phyloP scores from a whole-genome alignment of 1,140 invertebrate species.

The Drosophila bifasciata region DNA sequence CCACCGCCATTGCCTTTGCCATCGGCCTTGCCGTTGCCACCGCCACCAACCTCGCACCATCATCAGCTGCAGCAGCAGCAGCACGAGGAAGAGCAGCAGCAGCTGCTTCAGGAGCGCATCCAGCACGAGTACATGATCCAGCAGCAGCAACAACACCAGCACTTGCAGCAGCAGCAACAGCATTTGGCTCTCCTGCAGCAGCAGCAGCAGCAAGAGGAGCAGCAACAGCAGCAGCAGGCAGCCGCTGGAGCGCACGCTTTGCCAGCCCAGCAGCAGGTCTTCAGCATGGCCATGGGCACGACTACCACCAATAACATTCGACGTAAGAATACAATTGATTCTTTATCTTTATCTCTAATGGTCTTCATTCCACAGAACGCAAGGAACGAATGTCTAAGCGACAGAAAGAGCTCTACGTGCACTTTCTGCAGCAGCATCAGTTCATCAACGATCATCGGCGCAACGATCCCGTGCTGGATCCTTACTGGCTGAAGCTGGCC shows the following conservation, averaged over 20 bases:
- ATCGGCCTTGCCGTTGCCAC: conserved; percentile 27
- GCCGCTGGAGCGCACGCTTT: background rate
- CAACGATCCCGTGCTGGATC: conserved; percentile 75
- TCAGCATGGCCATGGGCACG: conserved; percentile 60
- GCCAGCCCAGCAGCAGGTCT: conserved; percentile 45
- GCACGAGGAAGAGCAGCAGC: conserved; percentile 55
- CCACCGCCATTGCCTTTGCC: conserved; percentile 46
- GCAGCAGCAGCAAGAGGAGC: conserved; percentile 54
- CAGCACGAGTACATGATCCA: conserved; percentile 74
- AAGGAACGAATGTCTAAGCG: conserved; percentile 82
- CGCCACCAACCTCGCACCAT: conserved; percentile 49
- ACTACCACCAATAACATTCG: conserved; percentile 65
- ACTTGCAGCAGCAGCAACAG: conserved; percentile 75
- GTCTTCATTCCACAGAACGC: conserved; percentile 52
- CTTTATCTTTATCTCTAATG: background rate
- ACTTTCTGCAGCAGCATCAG: conserved; percentile 78
- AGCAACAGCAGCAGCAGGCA: conserved; percentile 58
- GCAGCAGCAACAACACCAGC: conserved; percentile 72
- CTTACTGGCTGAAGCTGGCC: conserved; percentile 77
- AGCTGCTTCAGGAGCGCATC: conserved; percentile 71
- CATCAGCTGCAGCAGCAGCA: conserved; percentile 62
- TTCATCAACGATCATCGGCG: conserved; percentile 77
- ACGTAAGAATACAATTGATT: conserved; percentile 31
- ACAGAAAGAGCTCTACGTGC: conserved; percentile 78
- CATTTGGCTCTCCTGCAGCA: conserved; percentile 61